phyloP scores from a whole-genome alignment of 2,888 invertebrate genomes.

The Mimas tiliae region DNA sequence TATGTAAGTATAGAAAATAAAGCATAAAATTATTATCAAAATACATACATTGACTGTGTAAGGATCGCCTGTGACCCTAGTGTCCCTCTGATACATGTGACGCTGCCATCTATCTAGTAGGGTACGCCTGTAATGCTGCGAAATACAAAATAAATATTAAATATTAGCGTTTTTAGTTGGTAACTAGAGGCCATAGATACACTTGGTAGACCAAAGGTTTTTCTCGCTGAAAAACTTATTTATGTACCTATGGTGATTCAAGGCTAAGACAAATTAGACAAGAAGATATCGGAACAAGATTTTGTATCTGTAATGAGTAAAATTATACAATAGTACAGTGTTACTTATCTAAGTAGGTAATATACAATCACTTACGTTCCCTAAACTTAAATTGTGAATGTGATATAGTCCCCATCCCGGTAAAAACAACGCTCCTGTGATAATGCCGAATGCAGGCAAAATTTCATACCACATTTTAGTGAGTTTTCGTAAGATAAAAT shows the following conservation, averaged over 20 bases:
- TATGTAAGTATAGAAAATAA: too few species aligned
- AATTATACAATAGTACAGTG: constrained; percentile 37
- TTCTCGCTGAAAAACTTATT: too few species aligned
- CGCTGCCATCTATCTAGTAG: constrained; percentile 81
- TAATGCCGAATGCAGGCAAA: constrained; percentile 86
- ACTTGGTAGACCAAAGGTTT: too few species aligned
- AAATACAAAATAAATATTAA: constrained; percentile 32
- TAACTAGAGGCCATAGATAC: too few species aligned
- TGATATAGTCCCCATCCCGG: constrained; percentile 87
- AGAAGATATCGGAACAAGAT: constrained; percentile 27
- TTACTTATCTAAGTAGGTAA: constrained; percentile 71
- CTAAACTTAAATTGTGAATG: constrained; percentile 84
- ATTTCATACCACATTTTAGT: constrained; percentile 90
- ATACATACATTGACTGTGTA: constrained; percentile 85
- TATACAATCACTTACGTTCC: constrained; percentile 86
- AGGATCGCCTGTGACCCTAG: constrained; percentile 85
- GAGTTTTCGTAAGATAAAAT: constrained; percentile 38
- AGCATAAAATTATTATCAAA: too few species aligned
- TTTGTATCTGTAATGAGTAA: constrained; percentile 25
- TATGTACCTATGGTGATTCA: too few species aligned
- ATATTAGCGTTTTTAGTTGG: too few species aligned
- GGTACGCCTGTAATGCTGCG: constrained; percentile 84
- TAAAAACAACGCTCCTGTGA: constrained; percentile 84
- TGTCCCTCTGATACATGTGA: constrained; percentile 85
- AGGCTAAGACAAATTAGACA: neutral